Evolutionary conservation across 2,888 invertebrate genomes (phyloP), one percentile per base, ranked within the genome.

Genomic region (Papilio demoleus): DNA sequence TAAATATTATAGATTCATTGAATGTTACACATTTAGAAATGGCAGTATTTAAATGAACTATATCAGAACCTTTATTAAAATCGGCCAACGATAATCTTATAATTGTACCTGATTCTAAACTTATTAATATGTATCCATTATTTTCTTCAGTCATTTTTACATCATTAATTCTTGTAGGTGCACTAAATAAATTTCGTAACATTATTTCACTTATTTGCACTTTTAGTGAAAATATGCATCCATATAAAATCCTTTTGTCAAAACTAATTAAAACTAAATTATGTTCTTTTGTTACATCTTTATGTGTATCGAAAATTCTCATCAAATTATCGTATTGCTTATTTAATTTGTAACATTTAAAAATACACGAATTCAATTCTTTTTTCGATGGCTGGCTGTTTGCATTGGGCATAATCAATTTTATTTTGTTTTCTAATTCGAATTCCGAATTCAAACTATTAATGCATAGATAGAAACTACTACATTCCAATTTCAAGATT

Each of bases 21-120:
- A 72, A 45, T 0, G 72, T 24, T 0, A 77, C 8, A 69, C 83
- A 78, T 77, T 86, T 90, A 56, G 81, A 70, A 50, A 91, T 76
- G 6, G 86, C 80, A 36, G 76, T 82, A 66, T 91, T 92, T 31
- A 92, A 79, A 77, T 91, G 86, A 4, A 84, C 74, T 5, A 84
- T 72, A 8, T 79, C 64, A 4, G 81, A 77, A 27, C 69, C 68
- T 22, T 70, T 73, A 22, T 68, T 36, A 4, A 67, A 59, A 31
- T 81, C 71, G 22, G 74, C 74, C 12, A 88, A 67, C 8, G 76
- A 61, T 17, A 89, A 67, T 71, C 70, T 80, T 9, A 91, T 75
- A 12, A 91, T n/a, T 12, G 87, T 84, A 9, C 92, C 92, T 31
- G 84, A 81, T 27, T 75, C 78, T 2, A 92, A 78, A 5, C 79